Base-by-base conservation (phyloP, 2,888 invertebrate species). In the Pristionchus japonicus region DNA sequence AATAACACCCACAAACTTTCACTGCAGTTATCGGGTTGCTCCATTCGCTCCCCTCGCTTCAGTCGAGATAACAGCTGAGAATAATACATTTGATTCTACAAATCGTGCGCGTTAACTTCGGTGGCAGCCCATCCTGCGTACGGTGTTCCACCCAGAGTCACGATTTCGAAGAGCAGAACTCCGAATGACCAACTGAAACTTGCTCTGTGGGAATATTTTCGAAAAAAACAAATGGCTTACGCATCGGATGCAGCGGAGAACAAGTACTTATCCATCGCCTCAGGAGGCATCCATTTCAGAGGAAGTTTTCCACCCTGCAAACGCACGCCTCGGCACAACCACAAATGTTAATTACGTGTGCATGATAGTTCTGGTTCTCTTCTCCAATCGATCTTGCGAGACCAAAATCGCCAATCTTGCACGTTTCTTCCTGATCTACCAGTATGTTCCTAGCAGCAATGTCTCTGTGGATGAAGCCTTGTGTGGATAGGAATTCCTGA, bases 231-330 rank as follows among this genome's bases (percentile, higher is more conserved):
- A n/a, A n/a, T n/a, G n/a, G 7, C 80, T 47, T 57, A 84, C 83
- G 57, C 83, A 57, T 84, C 83, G n/a, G 57, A 57, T 31, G 34
- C 57, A 3, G n/a, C 27, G 31, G 83, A 84, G n/a, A 84, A 84
- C 20, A n/a, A 27, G 83, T 34, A 84, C 23, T 85, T 64, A 0
- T 85, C 43, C 7, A 61, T 64, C 15, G 61, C 64, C 57, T 85
- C 64, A 15, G 83, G 83, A 31, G 83, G 23, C 64, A 85, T 61
- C 84, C 64, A 61, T 27, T 85, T 85, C 40, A 61, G n/a, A 6
- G 83, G 83, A 4, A 84, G 57, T 84, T 43, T 52, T 20, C 84
- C 84, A n/a, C 84, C 84, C 84, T 85, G 64, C 61, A 85, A 61
- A 11, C n/a, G 40, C n/a, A n/a, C n/a, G n/a, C n/a, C n/a, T n/a